Evolutionary conservation across 2,113 vertebrate species (phyloP), one percentile per base, ranked within the genome.

Genomic region (Hydrolagus affinis): DNA sequence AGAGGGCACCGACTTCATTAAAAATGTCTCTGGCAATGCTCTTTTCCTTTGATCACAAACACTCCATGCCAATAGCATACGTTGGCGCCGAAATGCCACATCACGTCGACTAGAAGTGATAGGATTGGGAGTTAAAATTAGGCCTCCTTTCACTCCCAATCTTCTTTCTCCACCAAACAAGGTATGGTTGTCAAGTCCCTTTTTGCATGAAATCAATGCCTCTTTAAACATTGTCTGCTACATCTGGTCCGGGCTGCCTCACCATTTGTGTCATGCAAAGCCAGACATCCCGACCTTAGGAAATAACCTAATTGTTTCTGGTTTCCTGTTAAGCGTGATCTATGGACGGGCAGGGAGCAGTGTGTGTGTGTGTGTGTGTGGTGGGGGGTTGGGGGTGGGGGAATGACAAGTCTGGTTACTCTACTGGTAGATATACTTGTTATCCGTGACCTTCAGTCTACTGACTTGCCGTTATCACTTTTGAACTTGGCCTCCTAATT

Each of bases 251-350:
- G 66, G 8, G 66, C 62, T 83, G 28, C 62, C 66, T 83, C 73
- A 72, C 70, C 32, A 56, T 56, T 9, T 56, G 73, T 57, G 44
- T 74, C 77, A 68, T 28, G 19, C 78, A 32, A 66, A 66, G 60
- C 25, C 62, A 68, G 60, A 28, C 62, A 83, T 83, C 62, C 25
- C 66, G 25, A 68, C 78, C 78, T 83, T 66, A 83, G 60, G 60
- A 83, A 83, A 83, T 66, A 83, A 30, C 78, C 62, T 83, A 66
- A 68, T 64, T 66, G 78, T 66, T 83, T 83, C 30, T 64, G 25
- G 32, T 83, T 83, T 83, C 78, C 78, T 83, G 78, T 66, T 30
- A 32, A 68, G 62, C 21, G 62, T 68, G 62, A 68, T 83, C 30
- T 66, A 28, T 62, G 15, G 78, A 83, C 11, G 19, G 64, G 66